A percentile compares a stretch with the other conserved stretches of the same genome.
Conservation (phyloP, 2,113 vertebrate genomes). For the Bubo bubo region DNA sequence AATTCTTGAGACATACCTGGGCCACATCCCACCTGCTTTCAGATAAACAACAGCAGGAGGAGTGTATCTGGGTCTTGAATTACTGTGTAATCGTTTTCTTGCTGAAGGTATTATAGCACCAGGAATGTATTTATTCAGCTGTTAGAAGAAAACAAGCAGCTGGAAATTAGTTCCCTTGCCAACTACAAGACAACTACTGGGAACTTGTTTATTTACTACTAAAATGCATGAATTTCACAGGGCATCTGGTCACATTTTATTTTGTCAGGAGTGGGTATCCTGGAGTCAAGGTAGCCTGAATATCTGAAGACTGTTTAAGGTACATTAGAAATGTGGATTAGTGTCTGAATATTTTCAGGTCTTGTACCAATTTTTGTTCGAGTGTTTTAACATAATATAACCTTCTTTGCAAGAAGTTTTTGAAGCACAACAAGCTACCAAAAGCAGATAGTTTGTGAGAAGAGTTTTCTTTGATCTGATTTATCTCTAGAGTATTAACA, state of each 20-base stretch:
- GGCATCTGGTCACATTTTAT: constrained; percentile 52
- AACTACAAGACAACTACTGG: constrained; percentile 20
- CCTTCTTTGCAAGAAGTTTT: neutral
- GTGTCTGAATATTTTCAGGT: neutral
- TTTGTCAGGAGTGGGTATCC: constrained; percentile 24
- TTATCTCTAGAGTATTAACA: constrained; percentile 19
- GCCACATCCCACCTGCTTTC: constrained; percentile 36
- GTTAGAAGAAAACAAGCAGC: constrained; percentile 52
- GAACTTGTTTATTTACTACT: constrained; percentile 64
- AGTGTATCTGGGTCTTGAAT: neutral
- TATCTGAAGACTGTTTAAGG: constrained; percentile 26
- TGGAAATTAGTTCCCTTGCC: constrained; percentile 53
- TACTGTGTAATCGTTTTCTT: constrained; percentile 26
- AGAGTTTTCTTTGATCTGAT: constrained; percentile 21
- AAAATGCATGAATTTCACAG: constrained; percentile 42
- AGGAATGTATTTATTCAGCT: constrained; percentile 68
- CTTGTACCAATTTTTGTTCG: neutral
- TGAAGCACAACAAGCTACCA: neutral
- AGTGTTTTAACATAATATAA: neutral
- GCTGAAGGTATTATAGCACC: constrained; percentile 9
- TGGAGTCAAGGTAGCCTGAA: neutral
- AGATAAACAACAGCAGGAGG: constrained; percentile 23
- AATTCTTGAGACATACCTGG: neutral
- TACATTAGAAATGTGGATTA: neutral
- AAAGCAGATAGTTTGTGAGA: neutral